Evolutionary conservation across 2,888 invertebrate species (phyloP).

Genomic region (Meteorus cinctellus): DNA sequence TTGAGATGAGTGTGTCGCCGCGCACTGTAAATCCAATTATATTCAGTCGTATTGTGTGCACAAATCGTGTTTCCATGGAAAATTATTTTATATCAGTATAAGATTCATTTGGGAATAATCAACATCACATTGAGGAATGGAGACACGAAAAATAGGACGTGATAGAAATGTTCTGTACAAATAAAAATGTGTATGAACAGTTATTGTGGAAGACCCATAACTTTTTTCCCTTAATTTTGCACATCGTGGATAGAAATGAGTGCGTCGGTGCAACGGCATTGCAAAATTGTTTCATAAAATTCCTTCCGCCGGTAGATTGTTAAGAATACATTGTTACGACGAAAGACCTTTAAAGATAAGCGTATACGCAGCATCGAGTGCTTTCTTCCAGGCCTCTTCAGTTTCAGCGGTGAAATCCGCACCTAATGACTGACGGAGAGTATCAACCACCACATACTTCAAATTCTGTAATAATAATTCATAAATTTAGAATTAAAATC

Average conservation of each 20-base stretch:
- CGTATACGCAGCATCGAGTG: constrained; percentile 52
- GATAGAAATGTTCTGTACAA: too few relatives aligned
- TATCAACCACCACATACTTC: constrained; percentile 69
- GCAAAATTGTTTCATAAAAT: not conserved
- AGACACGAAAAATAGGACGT: not conserved
- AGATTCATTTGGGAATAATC: not conserved
- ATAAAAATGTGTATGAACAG: too few relatives aligned
- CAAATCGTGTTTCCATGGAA: not conserved
- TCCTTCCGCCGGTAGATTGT: not conserved
- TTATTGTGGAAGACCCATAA: not conserved
- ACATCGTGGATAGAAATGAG: not conserved
- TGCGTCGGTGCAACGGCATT: too few relatives aligned
- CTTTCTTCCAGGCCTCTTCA: constrained; percentile 73
- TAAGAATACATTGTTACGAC: constrained; percentile 51
- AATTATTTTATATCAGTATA: not conserved
- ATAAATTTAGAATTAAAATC: not conserved
- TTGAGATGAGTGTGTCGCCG: not conserved
- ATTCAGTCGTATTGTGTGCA: not conserved
- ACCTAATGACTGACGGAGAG: constrained; percentile 72
- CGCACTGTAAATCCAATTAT: not conserved
- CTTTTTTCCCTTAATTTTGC: not conserved
- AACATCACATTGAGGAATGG: not conserved
- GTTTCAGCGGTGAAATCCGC: constrained; percentile 70
- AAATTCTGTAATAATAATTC: constrained; percentile 69
- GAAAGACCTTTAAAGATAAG: constrained; percentile 50